These are phyloP conservation scores for Oophaga pumilio DNA, from an alignment of 2,113 vertebrate genomes.

Conservation along the genomic window DNA sequence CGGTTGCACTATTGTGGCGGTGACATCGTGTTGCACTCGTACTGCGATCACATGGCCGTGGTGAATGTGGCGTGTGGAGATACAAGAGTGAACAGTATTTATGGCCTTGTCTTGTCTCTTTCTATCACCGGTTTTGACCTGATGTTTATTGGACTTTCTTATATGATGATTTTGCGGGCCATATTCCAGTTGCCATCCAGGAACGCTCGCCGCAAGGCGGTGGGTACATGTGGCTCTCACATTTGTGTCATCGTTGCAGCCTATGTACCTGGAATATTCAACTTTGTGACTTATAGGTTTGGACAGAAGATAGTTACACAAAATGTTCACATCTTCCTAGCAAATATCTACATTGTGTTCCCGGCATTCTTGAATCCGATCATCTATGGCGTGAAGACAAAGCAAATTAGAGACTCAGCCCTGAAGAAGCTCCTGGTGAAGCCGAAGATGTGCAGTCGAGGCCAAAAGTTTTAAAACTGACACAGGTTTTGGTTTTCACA, in stretches of 20 bases:
- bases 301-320: slow-evolving; percentile 52
- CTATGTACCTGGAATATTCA: slow-evolving; percentile 62
- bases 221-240: slow-evolving; percentile 64
- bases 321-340: slow-evolving; percentile 60
- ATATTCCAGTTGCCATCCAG: slow-evolving; percentile 62
- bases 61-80: slow-evolving; percentile 62
- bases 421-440: background rate
- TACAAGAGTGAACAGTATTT: slow-evolving; percentile 51
- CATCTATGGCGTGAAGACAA: slow-evolving; percentile 46
- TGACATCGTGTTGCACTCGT: slow-evolving; percentile 59
- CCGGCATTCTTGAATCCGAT: slow-evolving; percentile 35
- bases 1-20: slow-evolving; percentile 63
- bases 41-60: slow-evolving; percentile 40
- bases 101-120: slow-evolving; percentile 63
- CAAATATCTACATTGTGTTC: slow-evolving; percentile 63
- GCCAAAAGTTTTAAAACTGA: no score
- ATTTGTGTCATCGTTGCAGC: slow-evolving; percentile 62
- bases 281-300: slow-evolving; percentile 65
- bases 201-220: slow-evolving; percentile 60
- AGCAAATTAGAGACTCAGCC: slow-evolving; percentile 15
- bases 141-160: slow-evolving; percentile 62
- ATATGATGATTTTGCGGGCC: slow-evolving; percentile 59
- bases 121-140: slow-evolving; percentile 60
- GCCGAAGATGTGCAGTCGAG: background rate
- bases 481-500: no score